Percentiles rank a stretch among this genome's conserved stretches.
Evolutionary conservation across 2,888 invertebrate species (phyloP).

Genomic region (Ichneumoninae sp.): DNA sequence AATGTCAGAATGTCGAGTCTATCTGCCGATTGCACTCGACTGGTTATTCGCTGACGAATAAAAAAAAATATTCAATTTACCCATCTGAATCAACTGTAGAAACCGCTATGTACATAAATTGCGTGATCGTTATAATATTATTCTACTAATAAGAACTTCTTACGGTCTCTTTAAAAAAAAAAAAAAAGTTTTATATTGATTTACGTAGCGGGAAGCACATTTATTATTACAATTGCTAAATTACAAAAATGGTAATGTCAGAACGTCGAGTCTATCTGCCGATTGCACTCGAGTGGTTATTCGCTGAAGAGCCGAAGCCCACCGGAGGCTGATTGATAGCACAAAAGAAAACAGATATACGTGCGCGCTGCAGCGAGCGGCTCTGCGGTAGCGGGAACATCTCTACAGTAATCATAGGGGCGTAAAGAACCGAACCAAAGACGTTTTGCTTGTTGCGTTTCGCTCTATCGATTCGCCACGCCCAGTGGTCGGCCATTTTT

Average conservation of each 20-base stretch:
- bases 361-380: constrained; percentile 18
- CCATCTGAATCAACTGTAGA: too few species aligned
- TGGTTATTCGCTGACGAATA: background rate
- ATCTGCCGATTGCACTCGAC: background rate
- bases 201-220: background rate
- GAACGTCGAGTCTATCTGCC: background rate
- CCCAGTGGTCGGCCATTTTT: constrained; percentile 79
- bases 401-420: constrained; percentile 57
- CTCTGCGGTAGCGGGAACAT: constrained; percentile 27
- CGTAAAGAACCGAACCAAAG: constrained; percentile 57
- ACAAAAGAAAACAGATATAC: constrained; percentile 12
- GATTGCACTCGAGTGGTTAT: background rate
- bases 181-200: background rate
- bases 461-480: constrained; percentile 76
- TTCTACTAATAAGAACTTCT: background rate
- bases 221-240: background rate
- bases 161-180: background rate
- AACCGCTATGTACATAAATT: too few species aligned
- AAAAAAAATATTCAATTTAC: too few species aligned
- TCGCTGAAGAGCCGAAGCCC: background rate
- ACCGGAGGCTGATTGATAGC: background rate
- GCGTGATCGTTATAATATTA: too few species aligned
- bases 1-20: background rate
- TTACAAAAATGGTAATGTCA: background rate
- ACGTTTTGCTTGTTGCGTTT: constrained; percentile 57